Percentiles rank a stretch among this genome's conserved stretches.
These are phyloP conservation scores for Lepidurus couesii DNA, from an alignment of 1,140 invertebrate genomes.

Conservation along the genomic window DNA sequence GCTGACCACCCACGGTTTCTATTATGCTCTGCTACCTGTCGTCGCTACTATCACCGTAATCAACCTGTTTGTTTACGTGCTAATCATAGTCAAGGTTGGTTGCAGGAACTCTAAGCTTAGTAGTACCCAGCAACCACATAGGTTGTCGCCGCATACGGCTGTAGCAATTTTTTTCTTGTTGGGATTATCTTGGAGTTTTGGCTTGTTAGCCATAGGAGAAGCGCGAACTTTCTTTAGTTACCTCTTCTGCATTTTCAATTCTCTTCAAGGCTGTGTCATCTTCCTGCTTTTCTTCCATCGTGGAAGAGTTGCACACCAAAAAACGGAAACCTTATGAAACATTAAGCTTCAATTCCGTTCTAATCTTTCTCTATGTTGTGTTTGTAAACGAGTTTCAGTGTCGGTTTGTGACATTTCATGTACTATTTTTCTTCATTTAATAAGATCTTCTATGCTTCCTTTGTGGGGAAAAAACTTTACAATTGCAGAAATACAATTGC, in stretches of 20 bases:
- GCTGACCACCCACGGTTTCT: constrained; percentile 45
- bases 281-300: constrained; percentile 41
- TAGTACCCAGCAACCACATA: constrained; percentile 35
- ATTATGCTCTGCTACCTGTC: constrained; percentile 45
- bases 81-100: constrained; percentile 44
- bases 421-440: too few relatives aligned
- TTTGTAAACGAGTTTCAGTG: too few relatives aligned
- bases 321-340: too few relatives aligned
- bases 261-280: constrained; percentile 39
- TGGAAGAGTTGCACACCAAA: constrained; percentile 29
- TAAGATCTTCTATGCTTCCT: too few relatives aligned
- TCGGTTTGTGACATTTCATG: too few relatives aligned
- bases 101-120: constrained; percentile 43
- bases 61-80: constrained; percentile 45
- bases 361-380: too few relatives aligned
- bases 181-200: constrained; percentile 41
- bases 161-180: constrained; percentile 45
- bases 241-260: constrained; percentile 40
- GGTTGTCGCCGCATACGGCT: constrained; percentile 43
- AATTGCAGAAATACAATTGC: too few relatives aligned
- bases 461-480: too few relatives aligned
- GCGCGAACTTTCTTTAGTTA: constrained; percentile 37
- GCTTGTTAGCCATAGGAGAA: constrained; percentile 37
- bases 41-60: constrained; percentile 44
- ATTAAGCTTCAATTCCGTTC: too few relatives aligned